Percentiles rank a stretch among this genome's conserved stretches.
phyloP scores from a whole-genome alignment of 64 coral and sea anemone species.

The Pocillopora damicornis region DNA sequence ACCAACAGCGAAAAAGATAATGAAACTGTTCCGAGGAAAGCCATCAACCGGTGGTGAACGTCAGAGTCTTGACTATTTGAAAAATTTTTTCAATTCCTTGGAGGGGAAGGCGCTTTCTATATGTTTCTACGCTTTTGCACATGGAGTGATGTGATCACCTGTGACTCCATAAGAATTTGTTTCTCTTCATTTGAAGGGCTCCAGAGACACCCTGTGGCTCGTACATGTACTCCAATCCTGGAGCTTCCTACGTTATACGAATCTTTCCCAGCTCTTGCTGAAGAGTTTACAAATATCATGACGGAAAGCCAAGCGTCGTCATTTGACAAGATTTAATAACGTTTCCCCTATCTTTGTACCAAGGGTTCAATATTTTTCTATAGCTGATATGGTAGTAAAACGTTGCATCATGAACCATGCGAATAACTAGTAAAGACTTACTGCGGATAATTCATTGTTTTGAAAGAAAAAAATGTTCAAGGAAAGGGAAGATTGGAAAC shows the following conservation, averaged over 20 bases:
- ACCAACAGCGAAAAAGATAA: conserved; percentile 31
- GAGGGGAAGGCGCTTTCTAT: not conserved
- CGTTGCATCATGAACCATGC: not conserved
- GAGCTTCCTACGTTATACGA: not conserved
- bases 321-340: no score
- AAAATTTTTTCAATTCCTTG: conserved; percentile 30
- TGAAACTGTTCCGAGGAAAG: conserved; percentile 1
- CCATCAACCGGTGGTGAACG: no score
- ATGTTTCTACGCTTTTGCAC: conserved; percentile 52
- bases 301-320: no score
- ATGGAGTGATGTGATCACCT: conserved; percentile 48
- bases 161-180: not conserved
- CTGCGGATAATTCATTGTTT: not conserved
- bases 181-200: no score
- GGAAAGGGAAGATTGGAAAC: not conserved
- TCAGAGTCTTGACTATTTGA: no score
- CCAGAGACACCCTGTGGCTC: conserved; percentile 33
- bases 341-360: no score
- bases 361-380: not conserved
- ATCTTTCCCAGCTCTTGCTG: conserved; percentile 4
- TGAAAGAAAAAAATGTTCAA: not conserved
- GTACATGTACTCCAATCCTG: conserved; percentile 50
- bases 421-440: not conserved
- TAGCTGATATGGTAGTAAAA: not conserved
- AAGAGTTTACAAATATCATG: no score